phyloP scores from a whole-genome alignment of 2,888 invertebrate species.

The Mesorhabditis sp. region DNA sequence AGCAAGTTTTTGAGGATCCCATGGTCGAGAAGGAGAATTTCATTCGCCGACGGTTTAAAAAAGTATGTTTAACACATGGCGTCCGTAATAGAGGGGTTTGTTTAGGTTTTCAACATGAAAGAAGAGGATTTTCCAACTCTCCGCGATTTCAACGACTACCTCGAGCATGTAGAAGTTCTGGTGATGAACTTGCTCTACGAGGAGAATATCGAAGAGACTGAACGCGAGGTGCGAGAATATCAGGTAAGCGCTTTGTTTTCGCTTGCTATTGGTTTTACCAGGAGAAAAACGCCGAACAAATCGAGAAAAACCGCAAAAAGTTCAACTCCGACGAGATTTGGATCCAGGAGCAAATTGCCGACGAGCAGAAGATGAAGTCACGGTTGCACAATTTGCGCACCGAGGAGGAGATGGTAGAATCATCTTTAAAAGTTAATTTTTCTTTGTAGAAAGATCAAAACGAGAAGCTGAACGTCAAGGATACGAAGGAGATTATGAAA shows the following conservation, averaged over 20 bases:
- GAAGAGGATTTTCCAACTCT: conserved; percentile 84
- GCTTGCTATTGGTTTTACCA: conserved; percentile 9
- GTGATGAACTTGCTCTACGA: conserved; percentile 48
- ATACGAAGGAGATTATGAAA: conserved; percentile 77
- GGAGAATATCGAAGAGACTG: conserved; percentile 38
- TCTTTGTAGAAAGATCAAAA: conserved; percentile 29
- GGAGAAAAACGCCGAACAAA: conserved; percentile 42
- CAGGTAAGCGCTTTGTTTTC: background rate
- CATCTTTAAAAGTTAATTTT: background rate
- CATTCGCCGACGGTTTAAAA: conserved; percentile 79
- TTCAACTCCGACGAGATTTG: conserved; percentile 69
- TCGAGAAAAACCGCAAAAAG: conserved; percentile 51
- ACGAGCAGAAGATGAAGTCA: conserved; percentile 38
- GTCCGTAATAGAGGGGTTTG: background rate
- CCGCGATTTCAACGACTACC: conserved; percentile 86
- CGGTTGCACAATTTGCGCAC: background rate
- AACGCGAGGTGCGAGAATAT: conserved; percentile 41
- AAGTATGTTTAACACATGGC: conserved; percentile 27
- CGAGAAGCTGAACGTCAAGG: conserved; percentile 21
- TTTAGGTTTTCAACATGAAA: conserved; percentile 79
- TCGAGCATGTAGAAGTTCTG: conserved; percentile 82
- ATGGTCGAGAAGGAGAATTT: conserved; percentile 95
- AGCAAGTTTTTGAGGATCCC: conserved; percentile 92
- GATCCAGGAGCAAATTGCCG: conserved; percentile 60
- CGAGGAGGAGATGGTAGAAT: background rate